A percentile compares a stretch with the other conserved stretches of the same genome.
These are phyloP conservation scores for Todiramphus chloris DNA, from an alignment of 2,113 vertebrate genomes.

Conservation along the genomic window DNA sequence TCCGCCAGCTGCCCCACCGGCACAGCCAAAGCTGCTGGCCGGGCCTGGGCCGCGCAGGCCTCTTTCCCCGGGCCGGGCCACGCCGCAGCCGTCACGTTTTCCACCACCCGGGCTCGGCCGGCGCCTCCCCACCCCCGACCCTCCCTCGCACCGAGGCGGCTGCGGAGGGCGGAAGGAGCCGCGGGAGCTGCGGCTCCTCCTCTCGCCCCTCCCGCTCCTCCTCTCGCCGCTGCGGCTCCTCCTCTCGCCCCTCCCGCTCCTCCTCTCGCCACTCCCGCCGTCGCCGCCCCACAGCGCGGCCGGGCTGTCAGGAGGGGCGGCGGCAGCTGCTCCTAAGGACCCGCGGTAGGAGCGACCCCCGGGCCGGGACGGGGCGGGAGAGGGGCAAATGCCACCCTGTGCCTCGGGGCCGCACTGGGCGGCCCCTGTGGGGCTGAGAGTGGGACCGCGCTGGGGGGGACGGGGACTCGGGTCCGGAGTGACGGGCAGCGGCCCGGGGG, in stretches of 20 bases:
- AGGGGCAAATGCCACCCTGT: accelerated
- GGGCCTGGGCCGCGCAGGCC: background rate
- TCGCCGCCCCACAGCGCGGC: background rate
- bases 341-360: background rate
- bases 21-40: accelerated
- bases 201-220: background rate
- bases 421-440: background rate
- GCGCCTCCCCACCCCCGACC: background rate
- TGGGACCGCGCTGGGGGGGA: accelerated
- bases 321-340: accelerated
- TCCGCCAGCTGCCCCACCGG: background rate
- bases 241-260: too few species aligned
- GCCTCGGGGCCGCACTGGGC: background rate
- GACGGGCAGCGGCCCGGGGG: background rate
- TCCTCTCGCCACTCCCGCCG: background rate
- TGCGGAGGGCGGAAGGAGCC: background rate
- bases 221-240: background rate
- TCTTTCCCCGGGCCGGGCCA: background rate
- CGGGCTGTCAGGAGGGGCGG: background rate
- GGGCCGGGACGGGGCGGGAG: accelerated
- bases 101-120: background rate
- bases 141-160: too few species aligned
- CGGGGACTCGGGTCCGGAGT: background rate
- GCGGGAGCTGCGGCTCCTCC: background rate
- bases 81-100: background rate